Evolutionary conservation across 2,113 vertebrate species (phyloP).

Genomic region (Oryctolagus cuniculus): DNA sequence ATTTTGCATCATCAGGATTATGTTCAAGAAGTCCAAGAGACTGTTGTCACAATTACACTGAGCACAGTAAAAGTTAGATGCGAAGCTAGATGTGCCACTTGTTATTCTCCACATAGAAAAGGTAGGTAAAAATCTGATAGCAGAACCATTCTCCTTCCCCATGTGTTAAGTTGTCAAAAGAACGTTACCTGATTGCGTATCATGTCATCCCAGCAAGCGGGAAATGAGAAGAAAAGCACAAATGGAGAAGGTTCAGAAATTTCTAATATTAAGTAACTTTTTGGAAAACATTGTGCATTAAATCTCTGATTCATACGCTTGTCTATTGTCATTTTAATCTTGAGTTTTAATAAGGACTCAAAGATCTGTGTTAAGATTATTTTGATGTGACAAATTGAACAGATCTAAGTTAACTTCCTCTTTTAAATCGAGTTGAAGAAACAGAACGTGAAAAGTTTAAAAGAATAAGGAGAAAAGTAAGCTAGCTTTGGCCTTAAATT

Average conservation of each 20-base stretch:
- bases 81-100: conserved; percentile 35
- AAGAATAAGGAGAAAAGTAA: not conserved
- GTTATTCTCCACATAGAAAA: not conserved
- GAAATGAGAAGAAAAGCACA: not conserved
- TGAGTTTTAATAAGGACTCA: conserved; percentile 1
- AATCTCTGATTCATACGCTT: not conserved
- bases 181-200: not conserved
- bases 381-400: not conserved
- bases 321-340: not conserved
- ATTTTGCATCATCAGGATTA: not conserved
- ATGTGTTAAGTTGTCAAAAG: not conserved
- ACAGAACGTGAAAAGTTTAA: conserved; percentile 13
- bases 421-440: conserved; percentile 25
- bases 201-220: not conserved
- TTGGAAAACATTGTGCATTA: not conserved
- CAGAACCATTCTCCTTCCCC: not conserved
- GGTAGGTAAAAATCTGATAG: not conserved
- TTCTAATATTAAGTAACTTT: conserved; percentile 21
- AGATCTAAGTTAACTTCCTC: not conserved
- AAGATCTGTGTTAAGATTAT: conserved; percentile 2
- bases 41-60: conserved; percentile 35
- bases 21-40: not conserved
- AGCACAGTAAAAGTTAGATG: conserved; percentile 40
- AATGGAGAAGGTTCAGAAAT: conserved; percentile 51
- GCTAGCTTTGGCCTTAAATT: not conserved